A percentile compares a stretch with the other conserved stretches of the same genome.
phyloP scores from a whole-genome alignment of 37 sponge, comb jelly and placozoan species.

The Dysidea cf. avara region DNA sequence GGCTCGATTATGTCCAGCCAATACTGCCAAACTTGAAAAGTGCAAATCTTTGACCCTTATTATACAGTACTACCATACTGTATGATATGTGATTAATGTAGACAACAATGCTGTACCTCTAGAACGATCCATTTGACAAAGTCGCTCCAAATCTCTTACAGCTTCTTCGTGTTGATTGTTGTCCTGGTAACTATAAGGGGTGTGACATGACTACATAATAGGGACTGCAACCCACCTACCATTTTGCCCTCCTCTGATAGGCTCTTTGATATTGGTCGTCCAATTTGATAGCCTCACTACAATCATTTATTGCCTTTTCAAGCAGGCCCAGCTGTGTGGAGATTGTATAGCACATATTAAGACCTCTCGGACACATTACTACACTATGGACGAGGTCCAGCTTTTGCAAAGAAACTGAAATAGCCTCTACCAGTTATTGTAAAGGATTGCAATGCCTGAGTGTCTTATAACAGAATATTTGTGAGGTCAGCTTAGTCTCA shows the following conservation, averaged over 20 bases:
- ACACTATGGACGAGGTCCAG: background rate
- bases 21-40: background rate
- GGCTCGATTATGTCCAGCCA: background rate
- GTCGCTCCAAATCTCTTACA: conserved; percentile 88
- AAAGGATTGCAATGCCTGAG: no score
- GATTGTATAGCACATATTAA: no score
- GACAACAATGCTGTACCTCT: conserved; percentile 34
- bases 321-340: conserved; percentile 51
- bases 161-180: conserved; percentile 88
- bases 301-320: conserved; percentile 76
- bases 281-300: conserved; percentile 79
- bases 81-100: no score
- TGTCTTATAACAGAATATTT: no score
- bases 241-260: conserved; percentile 81
- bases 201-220: background rate
- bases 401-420: background rate
- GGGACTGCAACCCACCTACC: conserved; percentile 38
- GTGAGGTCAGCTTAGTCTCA: no score
- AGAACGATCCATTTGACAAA: conserved; percentile 68
- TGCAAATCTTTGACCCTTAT: conserved; percentile 1
- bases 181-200: conserved; percentile 69
- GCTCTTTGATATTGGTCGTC: conserved; percentile 86
- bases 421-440: background rate
- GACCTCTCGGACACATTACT: background rate
- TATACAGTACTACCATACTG: no score